Evolutionary conservation across 2,888 invertebrate species (phyloP), one percentile per base, ranked within the genome.

Genomic region (Athalia cordata): DNA sequence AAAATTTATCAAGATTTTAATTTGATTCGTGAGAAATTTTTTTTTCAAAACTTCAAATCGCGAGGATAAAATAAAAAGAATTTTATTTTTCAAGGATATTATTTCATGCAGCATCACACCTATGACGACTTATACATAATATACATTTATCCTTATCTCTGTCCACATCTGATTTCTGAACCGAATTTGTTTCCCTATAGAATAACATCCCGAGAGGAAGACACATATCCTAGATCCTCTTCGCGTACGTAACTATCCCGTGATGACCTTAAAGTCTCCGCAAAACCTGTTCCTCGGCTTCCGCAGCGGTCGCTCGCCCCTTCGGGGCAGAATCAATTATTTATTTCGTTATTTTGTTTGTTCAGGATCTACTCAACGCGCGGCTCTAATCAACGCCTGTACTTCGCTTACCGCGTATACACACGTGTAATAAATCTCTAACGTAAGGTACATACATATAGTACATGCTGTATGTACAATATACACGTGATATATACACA

Each of bases 301-400:
- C 87, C 87, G 86, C 84, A 83, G 84, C 82, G 79, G 83, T 81
- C 83, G 80, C 81, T 80, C 79, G 83, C 67, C 82, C 83, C 86
- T 85, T 85, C 29, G 29, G 85, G 86, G 88, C 87, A 81, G 86
- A 89, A 89, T 90, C 90, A 90, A 90, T 90, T 90, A 90, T 89
- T 89, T 89, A 88, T 88, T 89, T 89, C 86, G 85, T 88, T 86
- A 82, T 88, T 89, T 89, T 89, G 87, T 90, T 90, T 88, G 86
- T 83, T 85, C 84, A 85, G 81, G 84, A 82, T 83, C 82, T n/a
- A 75, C 9, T 59, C 29, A 29, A 29, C 29, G 76, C 68, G 74
- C 78, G 77, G 77, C 68, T 55, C 75, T 77, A 79, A 79, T 79
- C 78, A 78, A 78, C 78, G 75, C 65, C 75, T 75, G 62, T 75